Conservation (phyloP, 64 coral and sea anemone genomes). For the Platygyra sinensis region DNA sequence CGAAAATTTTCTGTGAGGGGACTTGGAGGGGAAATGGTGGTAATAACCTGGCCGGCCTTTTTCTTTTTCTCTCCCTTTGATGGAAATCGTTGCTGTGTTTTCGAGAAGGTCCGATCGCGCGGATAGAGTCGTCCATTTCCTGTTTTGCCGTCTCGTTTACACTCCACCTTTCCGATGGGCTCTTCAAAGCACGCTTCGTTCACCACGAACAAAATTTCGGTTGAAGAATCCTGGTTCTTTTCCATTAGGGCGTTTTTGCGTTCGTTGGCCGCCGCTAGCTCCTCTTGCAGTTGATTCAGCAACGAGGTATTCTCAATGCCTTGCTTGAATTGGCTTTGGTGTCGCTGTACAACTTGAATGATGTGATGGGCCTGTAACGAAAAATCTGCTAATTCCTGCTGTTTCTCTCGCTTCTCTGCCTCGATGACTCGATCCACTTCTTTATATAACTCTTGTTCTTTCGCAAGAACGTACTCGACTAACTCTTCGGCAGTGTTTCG, state of each 20-base stretch:
- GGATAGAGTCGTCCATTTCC: not conserved
- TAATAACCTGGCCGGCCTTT: conserved; percentile 5
- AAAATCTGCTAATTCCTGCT: conserved; percentile 29
- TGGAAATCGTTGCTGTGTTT: not conserved
- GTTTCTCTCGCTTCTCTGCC: conserved; percentile 5
- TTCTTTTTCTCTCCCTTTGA: not conserved
- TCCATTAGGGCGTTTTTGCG: not conserved
- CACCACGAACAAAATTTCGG: not conserved
- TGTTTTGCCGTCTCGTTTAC: not conserved
- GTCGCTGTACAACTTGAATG: conserved; percentile 17
- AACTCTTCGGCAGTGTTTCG: not conserved
- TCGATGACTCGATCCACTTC: conserved; percentile 35
- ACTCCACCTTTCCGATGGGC: conserved; percentile 12
- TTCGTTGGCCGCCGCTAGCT: not conserved
- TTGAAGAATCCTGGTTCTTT: not conserved
- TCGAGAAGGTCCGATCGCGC: not conserved
- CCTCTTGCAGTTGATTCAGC: not conserved
- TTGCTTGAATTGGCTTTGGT: conserved; percentile 24
- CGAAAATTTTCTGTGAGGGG: conserved; percentile 16
- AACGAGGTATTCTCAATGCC: not conserved
- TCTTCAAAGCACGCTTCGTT: not conserved
- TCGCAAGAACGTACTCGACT: not conserved
- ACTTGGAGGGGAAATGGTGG: not conserved
- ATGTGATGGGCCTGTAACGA: conserved; percentile 21
- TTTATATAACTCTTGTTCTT: conserved; percentile 15